These are phyloP conservation scores for Chiridota heheva DNA, from an alignment of 35 echinoderm and acorn worm genomes.

Conservation along the genomic window DNA sequence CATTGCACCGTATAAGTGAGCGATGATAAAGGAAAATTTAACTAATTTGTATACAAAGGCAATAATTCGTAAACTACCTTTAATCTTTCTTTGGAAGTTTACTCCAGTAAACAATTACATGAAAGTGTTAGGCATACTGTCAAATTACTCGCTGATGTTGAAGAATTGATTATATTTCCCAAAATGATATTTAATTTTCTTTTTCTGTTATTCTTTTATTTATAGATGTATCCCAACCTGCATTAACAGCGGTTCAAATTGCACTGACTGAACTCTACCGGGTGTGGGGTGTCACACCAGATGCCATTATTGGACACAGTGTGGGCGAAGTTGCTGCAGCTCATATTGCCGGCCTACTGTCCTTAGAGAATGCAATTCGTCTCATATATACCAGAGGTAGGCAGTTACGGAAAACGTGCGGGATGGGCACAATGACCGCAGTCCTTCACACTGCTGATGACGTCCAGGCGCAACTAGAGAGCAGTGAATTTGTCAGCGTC, in stretches of 20 bases:
- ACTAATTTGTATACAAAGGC: too few species aligned
- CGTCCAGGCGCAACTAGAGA: conserved; percentile 69
- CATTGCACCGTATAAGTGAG: too few species aligned
- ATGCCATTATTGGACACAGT: conserved; percentile 91
- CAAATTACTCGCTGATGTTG: too few species aligned
- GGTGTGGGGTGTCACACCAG: conserved; percentile 75
- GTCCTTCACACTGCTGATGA: conserved; percentile 86
- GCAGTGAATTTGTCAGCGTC: conserved; percentile 79
- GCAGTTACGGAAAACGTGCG: conserved; percentile 84
- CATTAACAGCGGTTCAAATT: conserved; percentile 89
- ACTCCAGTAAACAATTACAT: too few species aligned
- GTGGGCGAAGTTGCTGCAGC: conserved; percentile 96
- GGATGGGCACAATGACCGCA: conserved; percentile 83
- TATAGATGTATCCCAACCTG: conserved; percentile 93
- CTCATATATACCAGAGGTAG: conserved; percentile 90
- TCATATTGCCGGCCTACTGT: conserved; percentile 75
- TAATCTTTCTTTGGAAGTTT: too few species aligned
- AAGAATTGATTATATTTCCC: background rate
- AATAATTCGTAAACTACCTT: too few species aligned
- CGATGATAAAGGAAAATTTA: too few species aligned
- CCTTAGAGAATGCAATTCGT: conserved; percentile 79
- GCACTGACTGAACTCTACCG: conserved; percentile 84
- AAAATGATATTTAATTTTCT: background rate
- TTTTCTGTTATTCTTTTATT: conserved; percentile 20
- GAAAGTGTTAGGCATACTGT: too few species aligned